Conservation (phyloP, 1,140 invertebrate genomes). For the Ips typographus region DNA sequence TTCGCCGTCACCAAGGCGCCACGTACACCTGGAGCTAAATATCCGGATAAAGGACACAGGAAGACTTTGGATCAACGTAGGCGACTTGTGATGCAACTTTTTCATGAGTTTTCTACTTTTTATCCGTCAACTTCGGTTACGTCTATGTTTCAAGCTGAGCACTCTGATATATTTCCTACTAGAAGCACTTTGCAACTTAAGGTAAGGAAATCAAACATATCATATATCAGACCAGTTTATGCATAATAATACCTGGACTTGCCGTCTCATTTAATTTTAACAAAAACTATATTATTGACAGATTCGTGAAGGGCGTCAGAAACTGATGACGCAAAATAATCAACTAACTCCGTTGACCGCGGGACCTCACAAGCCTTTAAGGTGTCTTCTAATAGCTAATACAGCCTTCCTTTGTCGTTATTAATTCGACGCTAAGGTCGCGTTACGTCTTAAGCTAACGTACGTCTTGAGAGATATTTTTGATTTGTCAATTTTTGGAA, state of each 20-base stretch:
- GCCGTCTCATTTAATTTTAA: too few relatives aligned
- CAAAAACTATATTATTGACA: neutral
- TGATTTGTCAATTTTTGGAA: too few relatives aligned
- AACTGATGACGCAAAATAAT: conserved; percentile 76
- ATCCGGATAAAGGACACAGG: conserved; percentile 73
- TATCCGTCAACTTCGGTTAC: conserved; percentile 90
- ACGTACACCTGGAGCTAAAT: conserved; percentile 71
- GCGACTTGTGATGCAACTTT: conserved; percentile 90
- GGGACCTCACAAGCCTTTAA: conserved; percentile 42
- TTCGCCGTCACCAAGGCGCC: conserved; percentile 81
- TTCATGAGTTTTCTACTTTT: conserved; percentile 78
- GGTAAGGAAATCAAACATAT: neutral
- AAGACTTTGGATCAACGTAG: conserved; percentile 87
- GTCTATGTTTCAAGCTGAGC: conserved; percentile 81
- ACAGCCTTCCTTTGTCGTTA: too few relatives aligned
- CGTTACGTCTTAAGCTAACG: too few relatives aligned
- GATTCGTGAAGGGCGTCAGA: conserved; percentile 96
- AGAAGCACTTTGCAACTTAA: conserved; percentile 93
- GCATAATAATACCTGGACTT: too few relatives aligned
- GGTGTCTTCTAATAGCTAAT: conserved; percentile 50
- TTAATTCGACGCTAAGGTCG: too few relatives aligned
- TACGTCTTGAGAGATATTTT: too few relatives aligned
- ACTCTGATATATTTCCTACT: conserved; percentile 90
- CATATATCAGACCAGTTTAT: too few relatives aligned
- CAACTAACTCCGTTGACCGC: conserved; percentile 57